Conservation (phyloP, 2,113 vertebrate species). For the Halcyon senegalensis region DNA sequence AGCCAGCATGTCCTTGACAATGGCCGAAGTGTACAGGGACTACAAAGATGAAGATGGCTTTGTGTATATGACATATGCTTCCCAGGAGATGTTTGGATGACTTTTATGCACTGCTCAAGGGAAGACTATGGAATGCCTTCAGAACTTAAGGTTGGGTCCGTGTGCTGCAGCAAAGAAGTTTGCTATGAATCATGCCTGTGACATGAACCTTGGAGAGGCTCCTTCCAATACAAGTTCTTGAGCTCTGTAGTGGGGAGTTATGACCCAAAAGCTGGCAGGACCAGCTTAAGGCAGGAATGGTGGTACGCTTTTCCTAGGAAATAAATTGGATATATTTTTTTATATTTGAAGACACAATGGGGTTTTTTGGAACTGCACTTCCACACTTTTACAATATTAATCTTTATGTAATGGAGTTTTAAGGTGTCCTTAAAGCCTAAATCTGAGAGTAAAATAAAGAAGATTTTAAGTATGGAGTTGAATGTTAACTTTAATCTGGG, state of each 20-base stretch:
- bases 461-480: slow-evolving; percentile 40
- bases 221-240: slow-evolving; percentile 5
- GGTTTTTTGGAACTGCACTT: background rate
- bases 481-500: background rate
- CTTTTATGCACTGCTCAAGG: background rate
- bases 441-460: slow-evolving; percentile 40
- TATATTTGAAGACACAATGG: slow-evolving; percentile 46
- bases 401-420: slow-evolving; percentile 23
- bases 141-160: background rate
- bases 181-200: background rate
- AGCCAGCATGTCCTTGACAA: slow-evolving; percentile 87
- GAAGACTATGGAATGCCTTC: background rate
- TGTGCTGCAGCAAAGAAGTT: background rate
- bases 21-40: slow-evolving; percentile 90
- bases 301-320: slow-evolving; percentile 5
- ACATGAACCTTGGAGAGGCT: slow-evolving; percentile 15
- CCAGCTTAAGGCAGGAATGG: slow-evolving; percentile 34
- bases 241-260: slow-evolving; percentile 21
- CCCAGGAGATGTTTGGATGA: slow-evolving; percentile 91
- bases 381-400: background rate
- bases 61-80: slow-evolving; percentile 93
- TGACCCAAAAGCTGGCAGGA: slow-evolving; percentile 60
- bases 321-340: slow-evolving; percentile 47
- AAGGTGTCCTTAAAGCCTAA: slow-evolving; percentile 28
- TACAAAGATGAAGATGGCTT: slow-evolving; percentile 92